phyloP scores from a whole-genome alignment of 2,113 vertebrate genomes.

The Eulemur rufifrons region DNA sequence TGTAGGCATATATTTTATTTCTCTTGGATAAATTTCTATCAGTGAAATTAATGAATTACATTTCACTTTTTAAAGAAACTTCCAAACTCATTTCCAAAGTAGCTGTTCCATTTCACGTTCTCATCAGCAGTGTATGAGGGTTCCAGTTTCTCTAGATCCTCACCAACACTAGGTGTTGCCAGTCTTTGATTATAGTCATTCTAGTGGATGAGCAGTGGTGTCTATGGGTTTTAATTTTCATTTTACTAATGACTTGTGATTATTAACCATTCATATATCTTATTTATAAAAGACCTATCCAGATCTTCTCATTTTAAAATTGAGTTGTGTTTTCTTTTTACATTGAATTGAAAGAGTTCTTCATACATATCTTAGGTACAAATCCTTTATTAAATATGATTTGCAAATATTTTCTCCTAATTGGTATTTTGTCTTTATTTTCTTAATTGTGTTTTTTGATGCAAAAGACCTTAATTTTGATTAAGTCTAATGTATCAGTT shows the following conservation, averaged over 20 bases:
- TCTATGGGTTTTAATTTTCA: conserved; percentile 5
- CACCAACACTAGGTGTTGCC: neutral
- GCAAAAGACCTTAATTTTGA: neutral
- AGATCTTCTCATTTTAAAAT: neutral
- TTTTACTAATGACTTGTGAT: neutral
- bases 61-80: neutral
- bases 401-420: neutral
- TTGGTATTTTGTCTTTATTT: neutral
- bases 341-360: neutral
- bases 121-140: neutral
- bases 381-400: neutral
- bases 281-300: neutral
- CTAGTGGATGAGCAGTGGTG: neutral
- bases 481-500: neutral
- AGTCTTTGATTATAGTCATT: neutral
- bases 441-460: neutral
- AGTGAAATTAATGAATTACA: neutral
- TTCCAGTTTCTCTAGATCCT: neutral
- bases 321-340: neutral
- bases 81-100: neutral
- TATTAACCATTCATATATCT: neutral
- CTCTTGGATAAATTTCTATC: neutral
- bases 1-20: neutral
- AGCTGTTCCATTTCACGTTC: neutral
- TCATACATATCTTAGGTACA: neutral